Evolutionary conservation across 2,113 vertebrate species (phyloP).

Genomic region (Ammospiza nelsoni): DNA sequence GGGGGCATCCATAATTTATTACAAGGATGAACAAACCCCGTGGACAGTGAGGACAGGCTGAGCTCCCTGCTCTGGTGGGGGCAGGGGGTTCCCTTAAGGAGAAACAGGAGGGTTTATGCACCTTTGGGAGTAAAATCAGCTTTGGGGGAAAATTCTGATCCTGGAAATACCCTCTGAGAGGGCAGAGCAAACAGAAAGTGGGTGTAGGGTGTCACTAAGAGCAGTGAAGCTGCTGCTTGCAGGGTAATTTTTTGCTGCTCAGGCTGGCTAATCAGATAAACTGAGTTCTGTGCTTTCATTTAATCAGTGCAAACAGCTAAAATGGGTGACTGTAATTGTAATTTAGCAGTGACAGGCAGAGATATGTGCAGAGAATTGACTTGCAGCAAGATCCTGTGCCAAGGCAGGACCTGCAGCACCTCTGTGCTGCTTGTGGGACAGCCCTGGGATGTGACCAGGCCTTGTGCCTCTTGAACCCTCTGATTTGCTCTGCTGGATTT

Average conservation of each 20-base stretch:
- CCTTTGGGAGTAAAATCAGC: neutral
- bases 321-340: neutral
- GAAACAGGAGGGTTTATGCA: neutral
- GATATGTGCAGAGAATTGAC: neutral
- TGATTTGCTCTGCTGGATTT: neutral
- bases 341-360: neutral
- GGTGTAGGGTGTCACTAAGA: neutral
- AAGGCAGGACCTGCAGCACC: neutral
- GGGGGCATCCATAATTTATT: constrained; percentile 63
- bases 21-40: neutral
- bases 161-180: neutral
- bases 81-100: neutral
- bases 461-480: neutral
- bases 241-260: neutral
- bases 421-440: neutral
- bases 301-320: neutral
- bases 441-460: neutral
- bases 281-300: neutral
- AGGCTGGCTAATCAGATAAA: neutral
- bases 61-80: neutral
- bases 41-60: neutral
- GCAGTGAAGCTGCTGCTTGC: neutral
- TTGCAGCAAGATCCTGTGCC: neutral
- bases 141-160: neutral
- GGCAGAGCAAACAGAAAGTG: neutral